Percentiles rank a stretch among this genome's conserved stretches.
These are phyloP conservation scores for Hoplodrina ambigua DNA, from an alignment of 2,888 invertebrate genomes.

Conservation along the genomic window DNA sequence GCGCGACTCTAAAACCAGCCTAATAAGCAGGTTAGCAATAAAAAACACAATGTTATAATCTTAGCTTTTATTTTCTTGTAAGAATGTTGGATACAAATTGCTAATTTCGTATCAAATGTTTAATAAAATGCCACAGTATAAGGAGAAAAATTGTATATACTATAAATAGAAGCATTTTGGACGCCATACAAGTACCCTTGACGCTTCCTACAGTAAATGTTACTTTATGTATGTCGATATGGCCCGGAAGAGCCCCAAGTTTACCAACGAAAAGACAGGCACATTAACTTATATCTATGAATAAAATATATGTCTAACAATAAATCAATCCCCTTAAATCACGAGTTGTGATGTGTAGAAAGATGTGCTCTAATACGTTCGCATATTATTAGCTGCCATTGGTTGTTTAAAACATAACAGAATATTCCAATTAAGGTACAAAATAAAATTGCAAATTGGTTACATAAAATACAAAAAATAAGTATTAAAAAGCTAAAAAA, in stretches of 20 bases:
- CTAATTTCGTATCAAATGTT: conserved; percentile 87
- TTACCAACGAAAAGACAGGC: conserved; percentile 77
- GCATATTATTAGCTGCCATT: conserved; percentile 76
- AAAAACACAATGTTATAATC: conserved; percentile 71
- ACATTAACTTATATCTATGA: conserved; percentile 80
- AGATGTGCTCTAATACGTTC: conserved; percentile 63
- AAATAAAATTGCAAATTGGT: conserved; percentile 56
- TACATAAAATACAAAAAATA: conserved; percentile 58
- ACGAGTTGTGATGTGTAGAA: conserved; percentile 86
- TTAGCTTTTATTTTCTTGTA: conserved; percentile 87
- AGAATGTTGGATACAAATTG: conserved; percentile 87
- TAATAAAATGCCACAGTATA: conserved; percentile 83
- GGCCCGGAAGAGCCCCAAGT: conserved; percentile 38
- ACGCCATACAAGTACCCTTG: conserved; percentile 64
- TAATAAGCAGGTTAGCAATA: conserved; percentile 40
- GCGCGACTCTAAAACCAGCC: too few relatives aligned
- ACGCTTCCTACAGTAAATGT: conserved; percentile 66
- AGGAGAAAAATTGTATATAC: conserved; percentile 85
- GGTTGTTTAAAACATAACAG: conserved; percentile 56
- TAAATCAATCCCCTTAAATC: conserved; percentile 81
- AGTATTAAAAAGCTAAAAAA: conserved; percentile 73
- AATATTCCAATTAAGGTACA: conserved; percentile 56
- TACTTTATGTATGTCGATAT: conserved; percentile 51
- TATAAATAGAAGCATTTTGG: conserved; percentile 78
- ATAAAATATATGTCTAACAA: conserved; percentile 79